A percentile compares a stretch with the other conserved stretches of the same genome.
phyloP scores from a whole-genome alignment of 2,888 invertebrate species.

The Cosmia trapezina region DNA sequence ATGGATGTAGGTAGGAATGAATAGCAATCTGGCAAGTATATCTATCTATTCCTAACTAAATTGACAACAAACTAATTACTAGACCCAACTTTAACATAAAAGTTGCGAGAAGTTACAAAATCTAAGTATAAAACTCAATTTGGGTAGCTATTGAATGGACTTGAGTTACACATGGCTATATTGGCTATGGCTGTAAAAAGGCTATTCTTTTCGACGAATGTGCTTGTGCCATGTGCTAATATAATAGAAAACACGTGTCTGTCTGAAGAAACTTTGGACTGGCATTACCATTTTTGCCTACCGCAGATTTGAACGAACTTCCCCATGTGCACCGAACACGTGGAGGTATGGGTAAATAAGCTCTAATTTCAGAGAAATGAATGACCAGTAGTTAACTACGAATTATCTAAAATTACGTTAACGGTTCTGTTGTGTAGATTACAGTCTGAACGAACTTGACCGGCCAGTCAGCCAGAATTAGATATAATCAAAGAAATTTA shows the following conservation, averaged over 20 bases:
- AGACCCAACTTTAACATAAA: neutral
- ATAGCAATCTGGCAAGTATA: no score
- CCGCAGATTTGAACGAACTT: slow-evolving; percentile 8
- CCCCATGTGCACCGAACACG: neutral
- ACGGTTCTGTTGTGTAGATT: neutral
- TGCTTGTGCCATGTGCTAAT: neutral
- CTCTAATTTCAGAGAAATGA: neutral
- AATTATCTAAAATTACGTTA: neutral
- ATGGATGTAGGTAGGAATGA: neutral
- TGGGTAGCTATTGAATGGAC: neutral
- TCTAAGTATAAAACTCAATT: neutral
- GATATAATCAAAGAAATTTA: slow-evolving; percentile 52
- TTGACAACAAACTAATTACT: neutral
- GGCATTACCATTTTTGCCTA: neutral
- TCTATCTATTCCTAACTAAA: slow-evolving; percentile 13
- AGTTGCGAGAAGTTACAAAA: neutral
- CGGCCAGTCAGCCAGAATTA: slow-evolving; percentile 18
- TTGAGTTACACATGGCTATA: slow-evolving; percentile 35
- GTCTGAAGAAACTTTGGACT: neutral
- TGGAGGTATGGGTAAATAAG: neutral
- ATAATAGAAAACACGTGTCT: slow-evolving; percentile 19
- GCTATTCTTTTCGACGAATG: neutral
- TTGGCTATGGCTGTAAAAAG: slow-evolving; percentile 1
- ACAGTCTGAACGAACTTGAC: slow-evolving; percentile 22
- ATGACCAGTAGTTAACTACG: neutral